These are phyloP conservation scores for Syngnathus acus DNA, from an alignment of 2,797 vertebrate species.

Conservation along the genomic window DNA sequence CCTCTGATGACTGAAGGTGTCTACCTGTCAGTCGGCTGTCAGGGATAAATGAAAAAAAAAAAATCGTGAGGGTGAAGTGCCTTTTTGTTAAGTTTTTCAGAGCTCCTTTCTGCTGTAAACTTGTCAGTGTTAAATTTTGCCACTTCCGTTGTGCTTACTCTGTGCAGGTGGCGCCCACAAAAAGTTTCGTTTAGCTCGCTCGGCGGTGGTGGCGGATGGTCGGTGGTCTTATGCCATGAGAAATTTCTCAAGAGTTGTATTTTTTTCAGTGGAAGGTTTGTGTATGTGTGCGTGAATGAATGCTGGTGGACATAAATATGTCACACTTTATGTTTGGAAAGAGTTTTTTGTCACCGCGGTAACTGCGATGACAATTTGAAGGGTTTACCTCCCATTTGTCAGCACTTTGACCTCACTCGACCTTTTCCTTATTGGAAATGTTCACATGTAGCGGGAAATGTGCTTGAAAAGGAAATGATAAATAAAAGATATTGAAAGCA, in stretches of 20 bases:
- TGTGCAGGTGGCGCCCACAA: not conserved
- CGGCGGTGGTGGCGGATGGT: not conserved
- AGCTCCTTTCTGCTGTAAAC: conserved; percentile 50
- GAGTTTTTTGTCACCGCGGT: conserved; percentile 56
- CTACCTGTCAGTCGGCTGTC: conserved; percentile 8
- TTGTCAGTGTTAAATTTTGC: conserved; percentile 27
- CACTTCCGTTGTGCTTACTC: not conserved
- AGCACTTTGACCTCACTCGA: conserved; percentile 76
- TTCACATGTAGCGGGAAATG: conserved; percentile 67
- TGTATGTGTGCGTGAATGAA: conserved; percentile 49
- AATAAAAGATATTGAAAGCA: conserved; percentile 68
- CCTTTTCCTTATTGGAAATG: conserved; percentile 66
- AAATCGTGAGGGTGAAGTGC: conserved; percentile 18
- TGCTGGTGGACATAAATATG: conserved; percentile 49
- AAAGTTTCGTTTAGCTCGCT: not conserved
- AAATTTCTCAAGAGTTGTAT: conserved; percentile 27
- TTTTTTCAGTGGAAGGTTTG: conserved; percentile 44
- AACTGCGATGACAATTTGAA: conserved; percentile 36
- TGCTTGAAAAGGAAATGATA: conserved; percentile 64
- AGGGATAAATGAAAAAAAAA: conserved; percentile 17
- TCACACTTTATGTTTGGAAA: conserved; percentile 51
- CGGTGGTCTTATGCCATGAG: conserved; percentile 36
- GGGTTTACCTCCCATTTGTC: conserved; percentile 53
- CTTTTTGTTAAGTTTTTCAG: conserved; percentile 10
- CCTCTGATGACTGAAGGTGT: not conserved